These are phyloP conservation scores for Rosalia funebris DNA, from an alignment of 2,888 invertebrate species.

Conservation along the genomic window DNA sequence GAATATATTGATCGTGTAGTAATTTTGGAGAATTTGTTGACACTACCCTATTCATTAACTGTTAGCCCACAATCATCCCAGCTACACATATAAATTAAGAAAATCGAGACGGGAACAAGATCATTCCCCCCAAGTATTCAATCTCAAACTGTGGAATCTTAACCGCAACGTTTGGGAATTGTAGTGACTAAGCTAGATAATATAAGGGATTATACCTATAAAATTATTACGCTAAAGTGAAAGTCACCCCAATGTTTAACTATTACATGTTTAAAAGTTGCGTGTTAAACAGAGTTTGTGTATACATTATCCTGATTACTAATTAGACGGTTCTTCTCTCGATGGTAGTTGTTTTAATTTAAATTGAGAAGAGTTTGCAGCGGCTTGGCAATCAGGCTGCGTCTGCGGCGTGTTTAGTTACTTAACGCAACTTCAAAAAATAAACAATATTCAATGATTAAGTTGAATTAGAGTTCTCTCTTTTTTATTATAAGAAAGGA, in stretches of 20 bases:
- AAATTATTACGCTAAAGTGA: background rate
- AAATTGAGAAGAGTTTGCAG: constrained; percentile 4
- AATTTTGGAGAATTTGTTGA: background rate
- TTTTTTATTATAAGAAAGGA: no score
- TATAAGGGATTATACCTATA: background rate
- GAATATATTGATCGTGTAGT: no score
- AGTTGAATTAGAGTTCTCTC: no score
- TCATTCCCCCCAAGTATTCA: background rate
- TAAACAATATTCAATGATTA: no score
- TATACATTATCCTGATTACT: constrained; percentile 3
- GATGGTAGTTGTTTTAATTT: constrained; percentile 8
- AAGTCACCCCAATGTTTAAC: background rate
- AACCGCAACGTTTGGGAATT: background rate
- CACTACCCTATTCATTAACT: background rate
- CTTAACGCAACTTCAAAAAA: no score
- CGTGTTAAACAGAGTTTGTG: background rate
- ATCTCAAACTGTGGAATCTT: background rate
- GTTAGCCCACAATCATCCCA: background rate
- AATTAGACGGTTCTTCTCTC: constrained; percentile 1
- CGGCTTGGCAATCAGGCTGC: no score
- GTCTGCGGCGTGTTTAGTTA: no score
- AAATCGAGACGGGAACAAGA: background rate
- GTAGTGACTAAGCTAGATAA: background rate
- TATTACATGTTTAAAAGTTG: background rate
- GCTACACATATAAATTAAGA: background rate